Base-by-base conservation (phyloP, 2,797 vertebrate species). In the Characodon lateralis region DNA sequence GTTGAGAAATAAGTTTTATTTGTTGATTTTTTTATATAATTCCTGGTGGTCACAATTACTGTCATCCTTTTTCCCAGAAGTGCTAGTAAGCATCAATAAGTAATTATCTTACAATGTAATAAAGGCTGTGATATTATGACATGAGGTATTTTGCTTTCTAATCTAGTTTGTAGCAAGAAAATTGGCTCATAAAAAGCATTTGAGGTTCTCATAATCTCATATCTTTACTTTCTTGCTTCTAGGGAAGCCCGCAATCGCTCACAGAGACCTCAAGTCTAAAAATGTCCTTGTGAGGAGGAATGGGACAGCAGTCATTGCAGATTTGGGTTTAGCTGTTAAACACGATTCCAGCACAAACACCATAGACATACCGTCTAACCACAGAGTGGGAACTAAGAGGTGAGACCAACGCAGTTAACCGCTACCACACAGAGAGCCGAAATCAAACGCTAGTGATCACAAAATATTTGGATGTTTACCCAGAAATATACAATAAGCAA, bases 201-300 rank as follows among this genome's bases (percentile, higher is more conserved):
- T 79, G 61, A 43, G 18, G 10, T 55, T 20, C 12, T 74, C 5
- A 41, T 75, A 31, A 61, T 48, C 20, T 63, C 28, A 35, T 74
- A 20, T 77, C 46, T 77, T 18, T 86, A 35, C n/a, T 58, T 78
- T 73, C 20, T 85, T 77, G 39, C 7, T 87, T 72, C 0, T 87
- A 99, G 98, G 98, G 78, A 99, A 99, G 90, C 98, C 98, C 3
- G 98, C 98, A 0, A 99, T 99, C 6, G 97, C 98, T 16, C 98
- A 99, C 93, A 95, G 98, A 86, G 98, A 99, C 43, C 94, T 99
- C 73, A 99, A 99, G 81, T 99, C 98, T 50, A 99, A 99, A 91
- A 99, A 99, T 81, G 96, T 99, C 87, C 93, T 99, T 82, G 98
- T 99, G 91, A 99, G 98, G 94, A 98, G 94, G 93, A 98, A 97